Base-by-base conservation (phyloP, 2,113 vertebrate species). In the Chauna torquata region DNA sequence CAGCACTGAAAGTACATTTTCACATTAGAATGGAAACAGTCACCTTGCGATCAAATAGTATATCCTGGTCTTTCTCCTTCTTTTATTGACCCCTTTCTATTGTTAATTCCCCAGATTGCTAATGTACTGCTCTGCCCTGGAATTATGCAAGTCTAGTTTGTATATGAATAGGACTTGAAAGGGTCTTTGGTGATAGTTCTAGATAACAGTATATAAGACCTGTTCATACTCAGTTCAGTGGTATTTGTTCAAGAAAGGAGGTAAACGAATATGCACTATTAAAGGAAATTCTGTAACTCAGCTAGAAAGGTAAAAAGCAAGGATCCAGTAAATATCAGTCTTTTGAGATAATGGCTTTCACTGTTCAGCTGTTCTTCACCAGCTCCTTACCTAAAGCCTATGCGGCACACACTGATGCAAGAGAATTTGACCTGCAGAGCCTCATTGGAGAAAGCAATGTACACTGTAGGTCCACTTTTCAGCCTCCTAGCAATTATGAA, bases 251-350 rank as follows among this genome's bases (percentile, higher is more conserved):
- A 49, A 80, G 64, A 84, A 84, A 92, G 65, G 72, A 92, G 59
- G 49, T 36, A 94, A 91, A 90, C 3, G 57, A 81, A 93, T 66
- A 45, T 82, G 70, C 44, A 38, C 65, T 58, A 82, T 79, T 66
- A 96, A 93, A 77, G 59, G 81, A 85, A 92, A 88, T 58, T 66
- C 81, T 90, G 84, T 82, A 89, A 94, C 86, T 91, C 92, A 94
- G 85, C 74, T 76, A 93, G 65, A 91, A 91, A 86, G 30, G 81
- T 50, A 83, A 81, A 94, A 95, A 95, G 86, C 83, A 86, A 38
- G 49, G 92, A 97, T 72, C 66, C 86, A 85, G 94, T 91, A 96
- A 94, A 95, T 90, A 96, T 72, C 68, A 84, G 72, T 54, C 91
- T 94, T 97, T 47, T 66, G 78, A 91, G 71, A 81, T 80, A 94